phyloP scores from a whole-genome alignment of 2,888 invertebrate species.

The Pyrrhia umbra region DNA sequence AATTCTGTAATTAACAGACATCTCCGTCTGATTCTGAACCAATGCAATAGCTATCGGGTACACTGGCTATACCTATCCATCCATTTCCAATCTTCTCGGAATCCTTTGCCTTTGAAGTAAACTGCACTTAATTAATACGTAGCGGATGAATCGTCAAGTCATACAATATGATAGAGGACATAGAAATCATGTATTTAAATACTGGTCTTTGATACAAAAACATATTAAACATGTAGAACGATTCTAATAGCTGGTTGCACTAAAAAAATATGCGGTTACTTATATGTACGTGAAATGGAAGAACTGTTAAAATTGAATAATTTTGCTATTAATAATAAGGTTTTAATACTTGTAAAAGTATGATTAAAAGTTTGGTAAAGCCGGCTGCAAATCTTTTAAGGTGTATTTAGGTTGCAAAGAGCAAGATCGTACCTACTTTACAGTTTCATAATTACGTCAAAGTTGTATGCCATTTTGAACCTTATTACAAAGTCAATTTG shows the following conservation, averaged over 20 bases:
- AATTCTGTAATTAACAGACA: conserved; percentile 30
- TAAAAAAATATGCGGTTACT: no score
- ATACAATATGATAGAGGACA: conserved; percentile 1
- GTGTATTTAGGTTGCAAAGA: not conserved
- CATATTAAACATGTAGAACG: no score
- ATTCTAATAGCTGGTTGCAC: no score
- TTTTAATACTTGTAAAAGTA: no score
- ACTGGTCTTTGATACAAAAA: not conserved
- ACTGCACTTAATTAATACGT: conserved; percentile 47
- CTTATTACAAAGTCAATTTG: not conserved
- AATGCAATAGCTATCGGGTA: conserved; percentile 21
- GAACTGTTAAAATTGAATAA: no score
- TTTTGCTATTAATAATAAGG: no score
- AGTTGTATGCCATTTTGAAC: not conserved
- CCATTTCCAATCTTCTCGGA: conserved; percentile 38
- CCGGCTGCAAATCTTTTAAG: no score
- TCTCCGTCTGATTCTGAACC: conserved; percentile 11
- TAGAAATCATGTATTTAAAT: conserved; percentile 1
- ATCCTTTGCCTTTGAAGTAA: conserved; percentile 43
- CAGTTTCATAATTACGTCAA: not conserved
- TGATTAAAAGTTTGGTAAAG: no score
- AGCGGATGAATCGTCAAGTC: conserved; percentile 13
- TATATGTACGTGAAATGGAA: no score
- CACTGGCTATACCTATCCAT: conserved; percentile 26
- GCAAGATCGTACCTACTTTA: not conserved